These are phyloP conservation scores for Nasonia longicornis DNA, from an alignment of 1,140 invertebrate species.

Conservation along the genomic window DNA sequence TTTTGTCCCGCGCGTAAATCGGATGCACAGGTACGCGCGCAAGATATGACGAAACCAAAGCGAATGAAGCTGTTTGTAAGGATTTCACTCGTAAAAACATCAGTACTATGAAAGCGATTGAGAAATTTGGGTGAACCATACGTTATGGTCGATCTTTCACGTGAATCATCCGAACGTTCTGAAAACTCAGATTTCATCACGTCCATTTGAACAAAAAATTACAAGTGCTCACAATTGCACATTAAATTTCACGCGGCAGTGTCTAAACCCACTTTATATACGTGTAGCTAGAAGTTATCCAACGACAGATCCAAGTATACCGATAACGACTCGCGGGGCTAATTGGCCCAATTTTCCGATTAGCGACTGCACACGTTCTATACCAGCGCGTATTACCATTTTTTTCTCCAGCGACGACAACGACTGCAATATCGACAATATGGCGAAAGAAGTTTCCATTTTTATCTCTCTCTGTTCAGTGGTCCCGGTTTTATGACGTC, in stretches of 20 bases:
- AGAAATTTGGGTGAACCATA: neutral
- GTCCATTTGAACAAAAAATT: no score
- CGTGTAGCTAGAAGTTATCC: neutral
- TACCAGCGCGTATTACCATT: neutral
- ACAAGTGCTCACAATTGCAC: neutral
- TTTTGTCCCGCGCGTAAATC: no score
- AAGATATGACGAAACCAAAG: neutral
- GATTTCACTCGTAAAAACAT: neutral
- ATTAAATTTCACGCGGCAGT: no score
- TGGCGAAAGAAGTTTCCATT: neutral
- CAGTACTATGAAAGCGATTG: neutral
- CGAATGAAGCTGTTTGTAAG: neutral
- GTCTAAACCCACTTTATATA: neutral
- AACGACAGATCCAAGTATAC: neutral
- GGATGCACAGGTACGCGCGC: no score
- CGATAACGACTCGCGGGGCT: neutral
- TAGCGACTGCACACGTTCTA: neutral
- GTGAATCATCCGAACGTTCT: neutral
- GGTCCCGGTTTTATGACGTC: constrained; percentile 2
- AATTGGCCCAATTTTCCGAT: constrained; percentile 27
- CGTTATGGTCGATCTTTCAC: neutral
- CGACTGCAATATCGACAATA: neutral
- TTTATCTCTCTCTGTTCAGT: neutral
- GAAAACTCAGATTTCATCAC: neutral
- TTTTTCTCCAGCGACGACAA: no score